Percentiles rank a stretch among this genome's conserved stretches.
Evolutionary conservation across 2,797 vertebrate species (phyloP).

Genomic region (Glossophaga mutica): DNA sequence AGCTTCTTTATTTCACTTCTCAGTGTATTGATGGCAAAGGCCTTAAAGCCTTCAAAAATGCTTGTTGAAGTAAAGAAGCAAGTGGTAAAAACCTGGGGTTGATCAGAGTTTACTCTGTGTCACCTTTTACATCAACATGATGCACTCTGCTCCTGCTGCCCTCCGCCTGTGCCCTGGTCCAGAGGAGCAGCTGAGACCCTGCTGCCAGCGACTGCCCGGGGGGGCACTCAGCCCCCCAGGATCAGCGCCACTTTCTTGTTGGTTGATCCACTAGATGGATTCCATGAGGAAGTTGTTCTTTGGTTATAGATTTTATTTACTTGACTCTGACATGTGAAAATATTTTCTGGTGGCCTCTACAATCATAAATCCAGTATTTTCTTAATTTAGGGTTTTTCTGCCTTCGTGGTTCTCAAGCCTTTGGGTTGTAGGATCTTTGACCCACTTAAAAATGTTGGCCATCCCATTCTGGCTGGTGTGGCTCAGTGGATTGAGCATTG

Average conservation of each 20-base stretch:
- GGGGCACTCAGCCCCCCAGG: too few relatives aligned
- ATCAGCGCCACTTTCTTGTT: accelerated
- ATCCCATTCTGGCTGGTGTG: too few relatives aligned
- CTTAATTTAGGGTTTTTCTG: not conserved
- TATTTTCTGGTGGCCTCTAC: not conserved
- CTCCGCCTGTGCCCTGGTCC: accelerated
- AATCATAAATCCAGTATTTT: not conserved
- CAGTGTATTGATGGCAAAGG: not conserved
- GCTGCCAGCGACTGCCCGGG: accelerated
- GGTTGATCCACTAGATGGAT: not conserved
- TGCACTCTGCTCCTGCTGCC: not conserved
- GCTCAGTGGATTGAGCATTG: too few relatives aligned
- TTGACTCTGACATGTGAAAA: not conserved
- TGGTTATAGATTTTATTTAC: not conserved
- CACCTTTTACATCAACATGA: not conserved
- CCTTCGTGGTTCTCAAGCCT: not conserved
- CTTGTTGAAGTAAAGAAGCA: not conserved
- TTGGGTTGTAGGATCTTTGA: not conserved
- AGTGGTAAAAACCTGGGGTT: not conserved
- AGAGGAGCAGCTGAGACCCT: not conserved
- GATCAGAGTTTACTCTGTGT: not conserved
- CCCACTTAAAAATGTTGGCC: not conserved
- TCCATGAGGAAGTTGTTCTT: not conserved
- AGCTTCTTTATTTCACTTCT: not conserved
- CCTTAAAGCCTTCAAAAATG: not conserved